These are phyloP conservation scores for Scyliorhinus canicula DNA, from an alignment of 2,797 vertebrate genomes.

Conservation along the genomic window DNA sequence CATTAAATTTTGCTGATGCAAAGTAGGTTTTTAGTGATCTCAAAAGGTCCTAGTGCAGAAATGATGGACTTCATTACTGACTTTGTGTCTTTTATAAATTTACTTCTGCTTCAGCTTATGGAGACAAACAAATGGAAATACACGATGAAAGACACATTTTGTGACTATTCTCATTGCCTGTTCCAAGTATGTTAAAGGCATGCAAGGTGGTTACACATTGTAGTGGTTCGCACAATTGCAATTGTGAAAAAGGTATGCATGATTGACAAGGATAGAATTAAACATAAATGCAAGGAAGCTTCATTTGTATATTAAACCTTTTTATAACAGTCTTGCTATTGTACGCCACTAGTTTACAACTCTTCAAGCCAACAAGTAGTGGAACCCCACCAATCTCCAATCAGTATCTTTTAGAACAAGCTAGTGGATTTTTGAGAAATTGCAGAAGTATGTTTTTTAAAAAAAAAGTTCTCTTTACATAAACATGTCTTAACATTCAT, in stretches of 20 bases:
- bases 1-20: background rate
- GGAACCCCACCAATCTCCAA: background rate
- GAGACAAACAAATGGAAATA: background rate
- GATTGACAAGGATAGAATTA: background rate
- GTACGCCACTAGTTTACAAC: background rate
- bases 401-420: background rate
- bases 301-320: background rate
- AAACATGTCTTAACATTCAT: background rate
- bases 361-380: background rate
- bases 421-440: background rate
- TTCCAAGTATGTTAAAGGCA: background rate
- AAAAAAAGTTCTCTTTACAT: background rate
- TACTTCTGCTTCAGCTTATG: background rate
- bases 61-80: background rate
- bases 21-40: background rate
- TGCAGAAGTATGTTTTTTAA: background rate
- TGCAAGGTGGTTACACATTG: background rate
- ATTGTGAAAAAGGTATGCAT: background rate
- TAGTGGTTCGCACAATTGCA: background rate
- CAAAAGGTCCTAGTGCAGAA: background rate
- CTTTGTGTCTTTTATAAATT: background rate
- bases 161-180: background rate
- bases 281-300: background rate
- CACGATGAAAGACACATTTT: constrained; percentile 25
- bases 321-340: background rate